A percentile compares a stretch with the other conserved stretches of the same genome.
These are phyloP conservation scores for Lethenteron camtschaticum DNA, from an alignment of 2,113 vertebrate genomes.

Conservation along the genomic window DNA sequence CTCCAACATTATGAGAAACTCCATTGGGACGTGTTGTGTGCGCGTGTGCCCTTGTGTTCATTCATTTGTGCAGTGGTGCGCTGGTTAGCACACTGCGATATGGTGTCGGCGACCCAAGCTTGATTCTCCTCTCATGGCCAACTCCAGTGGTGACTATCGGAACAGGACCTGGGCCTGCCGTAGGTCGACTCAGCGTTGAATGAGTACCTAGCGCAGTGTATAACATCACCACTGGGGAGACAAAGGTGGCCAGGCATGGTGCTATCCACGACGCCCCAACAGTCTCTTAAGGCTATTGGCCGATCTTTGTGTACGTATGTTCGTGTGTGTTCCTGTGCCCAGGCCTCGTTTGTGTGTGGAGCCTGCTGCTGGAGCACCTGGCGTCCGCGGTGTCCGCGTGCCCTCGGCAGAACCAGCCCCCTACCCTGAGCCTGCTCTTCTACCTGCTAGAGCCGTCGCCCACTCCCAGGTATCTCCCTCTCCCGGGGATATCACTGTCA, in stretches of 20 bases:
- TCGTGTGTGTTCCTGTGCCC: not conserved
- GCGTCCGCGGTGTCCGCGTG: constrained; percentile 81
- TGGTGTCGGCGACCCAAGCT: no score
- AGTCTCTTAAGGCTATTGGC: no score
- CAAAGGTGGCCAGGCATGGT: not conserved
- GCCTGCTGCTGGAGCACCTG: constrained; percentile 69
- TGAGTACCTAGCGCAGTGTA: not conserved
- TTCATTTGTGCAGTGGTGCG: no score
- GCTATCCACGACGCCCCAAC: not conserved
- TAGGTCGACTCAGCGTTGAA: not conserved
- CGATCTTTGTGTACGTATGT: no score
- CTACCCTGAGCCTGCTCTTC: constrained; percentile 74
- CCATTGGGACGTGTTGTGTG: no score
- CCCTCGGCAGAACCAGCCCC: constrained; percentile 79
- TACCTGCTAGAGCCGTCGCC: constrained; percentile 56
- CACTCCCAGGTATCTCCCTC: constrained; percentile 42
- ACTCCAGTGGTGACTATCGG: no score
- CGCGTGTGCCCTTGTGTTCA: no score
- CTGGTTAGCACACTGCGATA: no score
- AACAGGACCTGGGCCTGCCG: no score
- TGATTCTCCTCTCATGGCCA: no score
- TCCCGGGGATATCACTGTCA: not conserved
- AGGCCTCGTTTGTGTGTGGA: constrained; percentile 95
- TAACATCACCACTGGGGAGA: not conserved
- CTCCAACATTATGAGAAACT: no score